Base-by-base conservation (phyloP, 2,888 invertebrate genomes). In the Penaeus monodon region DNA sequence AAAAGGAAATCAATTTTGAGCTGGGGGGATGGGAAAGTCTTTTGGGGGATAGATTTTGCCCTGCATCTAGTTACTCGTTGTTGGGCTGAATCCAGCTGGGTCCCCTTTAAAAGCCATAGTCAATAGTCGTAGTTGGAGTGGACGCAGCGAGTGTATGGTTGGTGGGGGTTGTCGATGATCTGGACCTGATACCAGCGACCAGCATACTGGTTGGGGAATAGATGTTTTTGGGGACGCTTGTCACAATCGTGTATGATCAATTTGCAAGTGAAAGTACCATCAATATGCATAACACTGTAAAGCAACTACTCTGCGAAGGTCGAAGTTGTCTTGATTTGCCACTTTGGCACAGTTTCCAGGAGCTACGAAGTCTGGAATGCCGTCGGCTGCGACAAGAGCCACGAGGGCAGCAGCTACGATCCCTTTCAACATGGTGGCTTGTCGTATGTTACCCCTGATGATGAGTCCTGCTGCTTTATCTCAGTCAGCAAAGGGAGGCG, bases 311-410 rank as follows among this genome's bases (percentile, higher is more conserved):
- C 70, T 68, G 24, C n/a, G 70, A 20, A 68, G 70, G 3, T 68
- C 70, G 29, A 68, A 68, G 3, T 68, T n/a, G 17, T n/a, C 27
- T 68, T 68, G 70, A 29, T 68, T 68, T 12, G 70, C 70, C 70
- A 68, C 70, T 68, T 68, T 68, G 2, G 70, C 70, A 68, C 70
- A 68, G 2, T 24, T 68, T 68, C 70, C 70, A 27, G 70, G 70
- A 27, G 12, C 70, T 29, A 68, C 27, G 29, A 68, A 68, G n/a
- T 68, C 70, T n/a, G 70, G 70, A 68, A 68, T 68, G 70, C 27
- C 12, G 29, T 68, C 70, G n/a, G 70, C 70, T 14, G 70, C 70
- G 20, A 29, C 70, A 68, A 68, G 14, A 29, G 70, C 70, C 70
- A 68, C 70, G 27, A 68, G 29, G 29, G 70, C 70, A 68, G 70